Percentiles rank a stretch among this genome's conserved stretches.
Evolutionary conservation across 2,797 vertebrate species (phyloP).

Genomic region (Sternarchorhynchus goeldii): DNA sequence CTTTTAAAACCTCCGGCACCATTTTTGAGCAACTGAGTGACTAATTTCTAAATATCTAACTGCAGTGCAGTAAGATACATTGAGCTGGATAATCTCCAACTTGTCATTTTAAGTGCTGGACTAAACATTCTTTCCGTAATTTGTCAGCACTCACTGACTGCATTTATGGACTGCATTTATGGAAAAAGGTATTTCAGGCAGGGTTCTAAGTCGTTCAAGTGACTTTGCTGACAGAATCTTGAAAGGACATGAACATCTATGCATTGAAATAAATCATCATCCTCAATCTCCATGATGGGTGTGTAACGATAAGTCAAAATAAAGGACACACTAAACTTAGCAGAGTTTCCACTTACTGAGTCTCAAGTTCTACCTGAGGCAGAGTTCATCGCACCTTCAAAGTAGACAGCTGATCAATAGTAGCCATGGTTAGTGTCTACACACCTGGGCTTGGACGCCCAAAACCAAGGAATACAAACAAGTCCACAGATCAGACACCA

Average conservation of each 20-base stretch:
- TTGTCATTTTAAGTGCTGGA: neutral
- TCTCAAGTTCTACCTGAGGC: constrained; percentile 40
- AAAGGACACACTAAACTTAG: constrained; percentile 49
- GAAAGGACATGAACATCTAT: constrained; percentile 38
- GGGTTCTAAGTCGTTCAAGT: constrained; percentile 4
- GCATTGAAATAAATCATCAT: constrained; percentile 10
- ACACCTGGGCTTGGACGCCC: constrained; percentile 26
- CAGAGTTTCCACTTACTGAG: constrained; percentile 57
- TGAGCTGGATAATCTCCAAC: neutral
- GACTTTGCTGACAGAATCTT: constrained; percentile 29
- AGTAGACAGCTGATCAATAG: constrained; percentile 48
- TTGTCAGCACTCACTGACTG: constrained; percentile 4
- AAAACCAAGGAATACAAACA: constrained; percentile 32
- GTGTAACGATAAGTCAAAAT: constrained; percentile 47
- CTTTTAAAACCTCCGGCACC: neutral
- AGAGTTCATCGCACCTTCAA: constrained; percentile 40
- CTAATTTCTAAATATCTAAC: too few relatives aligned
- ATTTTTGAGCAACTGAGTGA: neutral
- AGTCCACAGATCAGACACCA: constrained; percentile 26
- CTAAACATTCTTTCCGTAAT: neutral
- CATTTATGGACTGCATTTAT: constrained; percentile 9
- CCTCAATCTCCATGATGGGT: neutral
- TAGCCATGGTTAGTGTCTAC: constrained; percentile 27
- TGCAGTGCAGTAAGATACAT: neutral
- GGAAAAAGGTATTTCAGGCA: constrained; percentile 25